Conservation (phyloP, 2,888 invertebrate species). For the Thereva nobilitata region DNA sequence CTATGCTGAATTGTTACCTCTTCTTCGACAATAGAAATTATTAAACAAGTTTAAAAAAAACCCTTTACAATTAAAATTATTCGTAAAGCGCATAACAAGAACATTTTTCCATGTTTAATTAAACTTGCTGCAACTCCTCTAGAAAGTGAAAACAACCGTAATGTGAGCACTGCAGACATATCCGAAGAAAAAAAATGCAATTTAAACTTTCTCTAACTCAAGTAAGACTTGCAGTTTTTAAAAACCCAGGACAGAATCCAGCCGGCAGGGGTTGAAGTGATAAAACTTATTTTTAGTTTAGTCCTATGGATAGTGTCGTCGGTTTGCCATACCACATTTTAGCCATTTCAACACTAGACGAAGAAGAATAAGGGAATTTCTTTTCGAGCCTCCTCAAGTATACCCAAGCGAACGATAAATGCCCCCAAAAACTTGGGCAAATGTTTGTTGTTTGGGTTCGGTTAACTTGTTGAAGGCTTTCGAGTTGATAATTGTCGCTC, state of each 20-base stretch:
- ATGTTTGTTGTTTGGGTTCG: slow-evolving; percentile 17
- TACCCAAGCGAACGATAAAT: slow-evolving; percentile 34
- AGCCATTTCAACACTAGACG: slow-evolving; percentile 22
- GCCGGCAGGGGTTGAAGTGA: slow-evolving; percentile 20
- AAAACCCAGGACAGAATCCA: slow-evolving; percentile 26
- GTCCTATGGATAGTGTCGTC: too few species aligned
- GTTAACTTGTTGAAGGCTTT: slow-evolving; percentile 34
- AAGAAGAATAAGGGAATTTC: slow-evolving; percentile 7
- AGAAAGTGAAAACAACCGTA: slow-evolving; percentile 19
- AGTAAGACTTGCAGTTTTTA: slow-evolving; percentile 25
- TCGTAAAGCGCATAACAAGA: not conserved
- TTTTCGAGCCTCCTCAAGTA: slow-evolving; percentile 21
- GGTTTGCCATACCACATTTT: slow-evolving; percentile 10
- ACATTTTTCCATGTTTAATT: slow-evolving; percentile 31
- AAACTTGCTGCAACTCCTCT: slow-evolving; percentile 26
- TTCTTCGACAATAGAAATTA: slow-evolving; percentile 23
- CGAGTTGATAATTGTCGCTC: slow-evolving; percentile 31
- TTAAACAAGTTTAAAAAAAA: slow-evolving; percentile 5
- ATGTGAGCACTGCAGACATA: slow-evolving; percentile 13
- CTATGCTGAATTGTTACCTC: too few species aligned
- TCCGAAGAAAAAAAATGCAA: slow-evolving; percentile 21
- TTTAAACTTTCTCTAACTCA: slow-evolving; percentile 30
- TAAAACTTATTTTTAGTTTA: not conserved
- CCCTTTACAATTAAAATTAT: too few species aligned
- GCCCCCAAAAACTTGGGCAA: slow-evolving; percentile 20